Conservation (phyloP, 2,888 invertebrate genomes). For the Ctenicera cuprea region DNA sequence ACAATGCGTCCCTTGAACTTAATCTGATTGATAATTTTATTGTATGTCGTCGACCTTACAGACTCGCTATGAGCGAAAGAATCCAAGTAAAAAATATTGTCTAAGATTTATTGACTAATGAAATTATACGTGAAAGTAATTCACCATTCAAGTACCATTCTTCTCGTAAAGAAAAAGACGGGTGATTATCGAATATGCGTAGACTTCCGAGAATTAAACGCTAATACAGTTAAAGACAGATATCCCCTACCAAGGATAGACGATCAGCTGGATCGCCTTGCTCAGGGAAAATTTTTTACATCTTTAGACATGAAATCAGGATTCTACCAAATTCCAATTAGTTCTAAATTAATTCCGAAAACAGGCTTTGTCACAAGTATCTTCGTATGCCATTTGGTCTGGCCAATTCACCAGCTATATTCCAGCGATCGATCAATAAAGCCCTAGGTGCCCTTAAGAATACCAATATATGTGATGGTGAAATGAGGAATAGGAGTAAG, state of each 20-base stretch:
- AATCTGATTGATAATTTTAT: constrained; percentile 41
- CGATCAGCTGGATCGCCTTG: constrained; percentile 60
- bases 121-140: constrained; percentile 46
- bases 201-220: constrained; percentile 61
- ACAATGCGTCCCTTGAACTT: constrained; percentile 32
- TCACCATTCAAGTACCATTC: constrained; percentile 53
- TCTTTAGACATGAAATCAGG: constrained; percentile 61
- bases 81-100: constrained; percentile 46
- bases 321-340: constrained; percentile 63
- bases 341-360: neutral
- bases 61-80: constrained; percentile 44
- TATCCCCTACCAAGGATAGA: constrained; percentile 62
- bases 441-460: constrained; percentile 31
- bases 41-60: constrained; percentile 50
- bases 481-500: too few relatives aligned
- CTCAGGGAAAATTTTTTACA: constrained; percentile 57
- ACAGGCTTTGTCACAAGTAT: constrained; percentile 1
- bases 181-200: constrained; percentile 53
- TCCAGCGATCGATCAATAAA: constrained; percentile 47
- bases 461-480: too few relatives aligned
- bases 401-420: constrained; percentile 40
- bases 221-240: constrained; percentile 59
- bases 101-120: constrained; percentile 41
- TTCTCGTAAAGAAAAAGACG: constrained; percentile 54
- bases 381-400: constrained; percentile 50